phyloP scores from a whole-genome alignment of 2,888 invertebrate genomes.

The Caradrina kadenii region DNA sequence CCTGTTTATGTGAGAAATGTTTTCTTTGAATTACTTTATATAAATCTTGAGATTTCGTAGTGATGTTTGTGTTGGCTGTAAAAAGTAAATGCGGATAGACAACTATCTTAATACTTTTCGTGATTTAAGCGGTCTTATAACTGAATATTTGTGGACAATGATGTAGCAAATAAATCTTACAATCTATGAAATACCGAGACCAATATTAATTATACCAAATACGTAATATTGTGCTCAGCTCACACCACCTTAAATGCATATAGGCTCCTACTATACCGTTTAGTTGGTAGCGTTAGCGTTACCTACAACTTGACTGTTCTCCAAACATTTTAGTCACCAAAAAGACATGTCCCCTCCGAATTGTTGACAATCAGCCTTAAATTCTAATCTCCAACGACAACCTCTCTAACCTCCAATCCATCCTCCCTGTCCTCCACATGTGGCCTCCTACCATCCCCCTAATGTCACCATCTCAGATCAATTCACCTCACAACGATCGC shows the following conservation, averaged over 20 bases:
- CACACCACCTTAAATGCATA: too few relatives aligned
- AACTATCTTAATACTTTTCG: background rate
- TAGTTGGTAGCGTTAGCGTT: background rate
- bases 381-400: slow-evolving; percentile 30
- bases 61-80: background rate
- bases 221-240: background rate
- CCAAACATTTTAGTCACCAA: background rate
- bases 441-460: slow-evolving; percentile 32
- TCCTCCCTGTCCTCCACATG: slow-evolving; percentile 26
- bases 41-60: background rate
- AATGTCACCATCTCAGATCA: slow-evolving; percentile 68
- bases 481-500: slow-evolving; percentile 68
- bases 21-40: slow-evolving; percentile 20
- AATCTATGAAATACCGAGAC: too few relatives aligned
- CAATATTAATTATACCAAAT: too few relatives aligned
- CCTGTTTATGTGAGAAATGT: slow-evolving; percentile 13
- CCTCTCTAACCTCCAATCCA: slow-evolving; percentile 38
- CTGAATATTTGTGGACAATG: too few relatives aligned
- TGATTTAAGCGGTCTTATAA: background rate
- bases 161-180: too few relatives aligned
- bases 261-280: too few relatives aligned
- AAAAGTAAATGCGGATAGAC: background rate
- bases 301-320: background rate
- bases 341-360: background rate
- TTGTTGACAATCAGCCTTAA: slow-evolving; percentile 36